Percentiles rank a stretch among this genome's conserved stretches.
Evolutionary conservation across 1,140 invertebrate genomes (phyloP).

Genomic region (Myzus persicae): DNA sequence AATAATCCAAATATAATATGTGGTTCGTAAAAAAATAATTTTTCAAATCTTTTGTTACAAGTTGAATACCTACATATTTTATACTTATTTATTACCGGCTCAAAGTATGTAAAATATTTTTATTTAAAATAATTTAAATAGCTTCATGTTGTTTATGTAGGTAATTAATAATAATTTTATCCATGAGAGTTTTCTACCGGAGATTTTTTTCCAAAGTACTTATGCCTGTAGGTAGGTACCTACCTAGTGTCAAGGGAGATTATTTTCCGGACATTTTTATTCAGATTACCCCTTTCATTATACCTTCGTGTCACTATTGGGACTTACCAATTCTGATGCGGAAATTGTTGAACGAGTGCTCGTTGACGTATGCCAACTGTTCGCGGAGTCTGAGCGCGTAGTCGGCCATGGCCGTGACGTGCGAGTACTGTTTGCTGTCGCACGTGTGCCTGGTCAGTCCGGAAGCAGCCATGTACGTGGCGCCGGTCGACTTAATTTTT

Average conservation of each 20-base stretch:
- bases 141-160: too few species aligned
- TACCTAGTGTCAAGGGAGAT: not conserved
- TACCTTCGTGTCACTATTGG: not conserved
- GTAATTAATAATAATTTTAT: not conserved
- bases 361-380: conserved; percentile 90
- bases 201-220: not conserved
- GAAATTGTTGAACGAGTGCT: conserved; percentile 97
- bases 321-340: conserved; percentile 86
- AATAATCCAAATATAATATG: too few species aligned
- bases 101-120: too few species aligned
- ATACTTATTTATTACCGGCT: too few species aligned
- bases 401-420: conserved; percentile 90
- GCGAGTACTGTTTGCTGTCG: conserved; percentile 78
- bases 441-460: conserved; percentile 81
- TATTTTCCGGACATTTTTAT: not conserved
- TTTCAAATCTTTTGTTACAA: too few species aligned
- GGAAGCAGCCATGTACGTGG: conserved; percentile 96
- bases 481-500: conserved; percentile 96
- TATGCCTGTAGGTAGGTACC: too few species aligned
- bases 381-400: conserved; percentile 86
- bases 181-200: not conserved
- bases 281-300: not conserved
- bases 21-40: too few species aligned
- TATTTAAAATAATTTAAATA: too few species aligned
- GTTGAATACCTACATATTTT: too few species aligned